Evolutionary conservation across 2,888 invertebrate genomes (phyloP).

Genomic region (Spodoptera littoralis): DNA sequence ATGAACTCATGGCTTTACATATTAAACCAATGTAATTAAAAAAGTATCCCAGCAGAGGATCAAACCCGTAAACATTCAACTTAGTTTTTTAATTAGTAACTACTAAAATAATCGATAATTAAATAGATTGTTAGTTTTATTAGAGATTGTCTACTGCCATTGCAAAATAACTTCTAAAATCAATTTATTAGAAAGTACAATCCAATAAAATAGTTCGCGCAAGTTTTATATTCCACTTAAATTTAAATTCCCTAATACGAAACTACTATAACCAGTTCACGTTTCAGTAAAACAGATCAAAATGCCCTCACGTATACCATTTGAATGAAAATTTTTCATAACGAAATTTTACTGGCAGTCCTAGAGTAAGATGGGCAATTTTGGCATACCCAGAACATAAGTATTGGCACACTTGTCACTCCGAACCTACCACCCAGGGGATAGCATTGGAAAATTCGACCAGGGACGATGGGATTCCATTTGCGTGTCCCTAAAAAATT

Average conservation of each 20-base stretch:
- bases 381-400: slow-evolving; percentile 59
- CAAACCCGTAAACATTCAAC: no score
- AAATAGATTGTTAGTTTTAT: no score
- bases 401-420: slow-evolving; percentile 69
- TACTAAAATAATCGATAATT: no score
- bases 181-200: no score
- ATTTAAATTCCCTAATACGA: slow-evolving; percentile 25
- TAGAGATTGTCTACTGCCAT: no score
- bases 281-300: slow-evolving; percentile 40
- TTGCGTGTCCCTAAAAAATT: slow-evolving; percentile 49
- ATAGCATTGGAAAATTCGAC: slow-evolving; percentile 68
- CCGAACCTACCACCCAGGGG: slow-evolving; percentile 58
- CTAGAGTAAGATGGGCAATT: slow-evolving; percentile 57
- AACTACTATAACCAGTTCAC: slow-evolving; percentile 38
- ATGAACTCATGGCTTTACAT: no score
- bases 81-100: no score
- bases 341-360: slow-evolving; percentile 45
- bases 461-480: slow-evolving; percentile 70
- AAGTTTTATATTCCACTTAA: slow-evolving; percentile 25
- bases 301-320: slow-evolving; percentile 53
- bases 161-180: no score
- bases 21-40: no score
- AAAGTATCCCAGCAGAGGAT: no score
- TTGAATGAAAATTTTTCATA: slow-evolving; percentile 47
- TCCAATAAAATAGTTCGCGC: no score